A percentile compares a stretch with the other conserved stretches of the same genome.
These are phyloP conservation scores for Conopomorpha cramerella DNA, from an alignment of 1,140 invertebrate species.

Conservation along the genomic window DNA sequence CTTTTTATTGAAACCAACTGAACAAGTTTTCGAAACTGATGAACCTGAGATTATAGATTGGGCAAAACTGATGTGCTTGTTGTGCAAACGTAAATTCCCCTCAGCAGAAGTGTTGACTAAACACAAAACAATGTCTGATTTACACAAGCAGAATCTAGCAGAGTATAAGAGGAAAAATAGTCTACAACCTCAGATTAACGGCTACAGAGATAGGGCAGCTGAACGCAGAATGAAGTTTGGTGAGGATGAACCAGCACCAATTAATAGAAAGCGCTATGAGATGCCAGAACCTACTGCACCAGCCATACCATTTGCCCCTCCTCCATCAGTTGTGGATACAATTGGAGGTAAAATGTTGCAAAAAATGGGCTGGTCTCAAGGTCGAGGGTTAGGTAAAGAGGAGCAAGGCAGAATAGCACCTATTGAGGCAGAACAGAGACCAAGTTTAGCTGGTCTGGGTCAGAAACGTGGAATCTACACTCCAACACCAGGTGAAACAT, in stretches of 20 bases:
- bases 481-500: conserved; percentile 80
- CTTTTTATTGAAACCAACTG: conserved; percentile 56
- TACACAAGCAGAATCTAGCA: conserved; percentile 94
- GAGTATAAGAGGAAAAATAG: conserved; percentile 62
- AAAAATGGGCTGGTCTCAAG: conserved; percentile 99
- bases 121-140: conserved; percentile 90
- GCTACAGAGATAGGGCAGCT: conserved; percentile 92
- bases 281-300: conserved; percentile 70
- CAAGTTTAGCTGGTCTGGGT: conserved; percentile 74
- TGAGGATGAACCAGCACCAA: conserved; percentile 79
- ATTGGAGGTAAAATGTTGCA: conserved; percentile 90
- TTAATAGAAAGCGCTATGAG: conserved; percentile 59
- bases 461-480: conserved; percentile 74
- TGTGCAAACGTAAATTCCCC: conserved; percentile 95
- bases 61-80: conserved; percentile 87
- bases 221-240: conserved; percentile 95
- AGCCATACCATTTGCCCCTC: conserved; percentile 45
- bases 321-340: conserved; percentile 67
- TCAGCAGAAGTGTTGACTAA: conserved; percentile 87
- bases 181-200: conserved; percentile 55
- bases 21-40: conserved; percentile 61
- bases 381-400: conserved; percentile 89
- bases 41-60: conserved; percentile 80
- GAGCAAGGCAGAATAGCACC: conserved; percentile 94
- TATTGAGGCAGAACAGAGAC: conserved; percentile 74